Conservation (phyloP, 2,888 invertebrate genomes). For the Amphipoea lucens region DNA sequence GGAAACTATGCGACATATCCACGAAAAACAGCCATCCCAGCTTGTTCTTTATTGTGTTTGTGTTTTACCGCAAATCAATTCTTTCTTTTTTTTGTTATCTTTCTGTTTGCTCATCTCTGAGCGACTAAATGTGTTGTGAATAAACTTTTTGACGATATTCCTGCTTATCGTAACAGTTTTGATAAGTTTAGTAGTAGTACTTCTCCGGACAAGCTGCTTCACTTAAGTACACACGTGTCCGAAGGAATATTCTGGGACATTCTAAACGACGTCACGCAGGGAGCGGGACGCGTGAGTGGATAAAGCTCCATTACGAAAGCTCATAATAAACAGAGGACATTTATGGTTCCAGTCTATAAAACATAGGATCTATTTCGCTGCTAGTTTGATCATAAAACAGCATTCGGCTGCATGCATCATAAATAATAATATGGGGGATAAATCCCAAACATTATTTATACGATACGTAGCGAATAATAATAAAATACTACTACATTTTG, state of each 20-base stretch:
- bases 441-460: slow-evolving; percentile 16
- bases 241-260: no score
- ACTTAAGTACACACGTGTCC: no score
- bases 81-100: no score
- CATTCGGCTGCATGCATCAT: slow-evolving; percentile 19
- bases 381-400: slow-evolving; percentile 19
- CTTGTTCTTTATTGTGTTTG: no score
- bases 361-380: not conserved
- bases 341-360: not conserved
- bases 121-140: not conserved
- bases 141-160: not conserved
- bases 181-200: not conserved
- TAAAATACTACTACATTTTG: slow-evolving; percentile 22
- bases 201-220: no score
- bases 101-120: not conserved
- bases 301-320: not conserved
- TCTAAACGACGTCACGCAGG: no score
- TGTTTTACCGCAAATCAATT: no score
- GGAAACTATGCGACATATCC: not conserved
- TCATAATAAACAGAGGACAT: slow-evolving; percentile 1
- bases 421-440: slow-evolving; percentile 29
- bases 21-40: not conserved
- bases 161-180: not conserved
- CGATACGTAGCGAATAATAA: slow-evolving; percentile 9
- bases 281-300: not conserved